These are phyloP conservation scores for Drepanosiphum platanoidis DNA, from an alignment of 2,888 invertebrate species.

Conservation along the genomic window DNA sequence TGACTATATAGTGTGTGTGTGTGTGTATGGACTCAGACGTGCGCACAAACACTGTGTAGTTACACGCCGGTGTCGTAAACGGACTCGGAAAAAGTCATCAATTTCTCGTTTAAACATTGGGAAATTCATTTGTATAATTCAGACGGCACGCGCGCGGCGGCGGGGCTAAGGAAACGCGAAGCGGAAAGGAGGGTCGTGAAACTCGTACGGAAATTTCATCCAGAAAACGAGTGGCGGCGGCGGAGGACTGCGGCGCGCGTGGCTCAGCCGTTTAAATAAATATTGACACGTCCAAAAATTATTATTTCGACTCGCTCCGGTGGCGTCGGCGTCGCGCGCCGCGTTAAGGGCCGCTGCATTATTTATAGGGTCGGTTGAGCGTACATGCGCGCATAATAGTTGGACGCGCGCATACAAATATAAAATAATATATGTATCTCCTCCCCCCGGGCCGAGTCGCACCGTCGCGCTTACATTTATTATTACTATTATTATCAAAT, in stretches of 20 bases:
- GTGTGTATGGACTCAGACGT: neutral
- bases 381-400: neutral
- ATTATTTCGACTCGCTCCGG: conserved; percentile 31
- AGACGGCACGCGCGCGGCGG: neutral
- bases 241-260: neutral
- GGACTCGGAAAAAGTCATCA: neutral
- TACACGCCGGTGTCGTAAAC: neutral
- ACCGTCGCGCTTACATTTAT: neutral
- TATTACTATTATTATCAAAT: too few relatives aligned
- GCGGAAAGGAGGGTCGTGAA: too few relatives aligned
- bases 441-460: neutral
- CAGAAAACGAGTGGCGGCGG: neutral
- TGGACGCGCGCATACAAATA: neutral
- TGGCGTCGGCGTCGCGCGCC: conserved; percentile 3
- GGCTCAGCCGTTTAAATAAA: conserved; percentile 49
- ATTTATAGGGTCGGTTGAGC: conserved; percentile 11
- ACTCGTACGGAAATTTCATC: conserved; percentile 17
- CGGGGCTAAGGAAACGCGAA: neutral
- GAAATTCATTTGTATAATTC: neutral
- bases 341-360: neutral
- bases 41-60: neutral
- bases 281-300: conserved; percentile 48
- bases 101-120: neutral
- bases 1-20: neutral
- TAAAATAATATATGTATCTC: neutral